Evolutionary conservation across 2,888 invertebrate genomes (phyloP), one percentile per base, ranked within the genome.

Genomic region (Malthinus flaveolus): DNA sequence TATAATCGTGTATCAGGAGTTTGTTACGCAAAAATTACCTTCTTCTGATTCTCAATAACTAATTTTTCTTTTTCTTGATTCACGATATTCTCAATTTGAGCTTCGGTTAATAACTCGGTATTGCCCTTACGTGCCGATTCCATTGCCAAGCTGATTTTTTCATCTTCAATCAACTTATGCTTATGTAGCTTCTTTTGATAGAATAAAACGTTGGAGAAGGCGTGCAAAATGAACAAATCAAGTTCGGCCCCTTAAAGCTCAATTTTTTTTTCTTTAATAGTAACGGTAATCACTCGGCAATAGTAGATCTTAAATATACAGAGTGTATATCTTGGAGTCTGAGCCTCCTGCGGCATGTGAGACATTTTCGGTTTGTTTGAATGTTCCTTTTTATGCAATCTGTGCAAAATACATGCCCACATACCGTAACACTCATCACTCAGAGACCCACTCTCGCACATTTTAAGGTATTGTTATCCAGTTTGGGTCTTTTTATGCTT

Each of bases 141-240:
- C 23, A 92, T 75, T 0, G 90, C 89, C 9, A 82, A 75, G 58
- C 84, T 83, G 15, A 93, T 73, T 69, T 85, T 85, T 58, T 84
- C 75, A 63, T 86, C 84, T 13, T 85, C 83, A 15, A 87, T 75
- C 0, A 85, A 84, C 81, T 91, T 87, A 68, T 89, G 78, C 68
- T 87, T 88, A 12, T 87, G 85, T 55, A 93, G 73, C 73, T 93
- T 91, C 69, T 88, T 88, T 73, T 93, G 91, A 61, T 91, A 84
- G 67, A 86, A 88, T 56, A 89, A 81, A 3, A 93, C 86, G 73
- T 89, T 87, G 33, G 88, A 83, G 71, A 90, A 91, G 47, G 91
- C 89, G 71, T 93, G 90, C 35, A 90, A 81, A 15, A 93, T 85
- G 71, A 93, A 87, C 33, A 91, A 80, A 78, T 93, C 92, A 66